Percentiles rank a stretch among this genome's conserved stretches.
Evolutionary conservation across 1,140 invertebrate genomes (phyloP).

Genomic region (Saccostrea echinata): DNA sequence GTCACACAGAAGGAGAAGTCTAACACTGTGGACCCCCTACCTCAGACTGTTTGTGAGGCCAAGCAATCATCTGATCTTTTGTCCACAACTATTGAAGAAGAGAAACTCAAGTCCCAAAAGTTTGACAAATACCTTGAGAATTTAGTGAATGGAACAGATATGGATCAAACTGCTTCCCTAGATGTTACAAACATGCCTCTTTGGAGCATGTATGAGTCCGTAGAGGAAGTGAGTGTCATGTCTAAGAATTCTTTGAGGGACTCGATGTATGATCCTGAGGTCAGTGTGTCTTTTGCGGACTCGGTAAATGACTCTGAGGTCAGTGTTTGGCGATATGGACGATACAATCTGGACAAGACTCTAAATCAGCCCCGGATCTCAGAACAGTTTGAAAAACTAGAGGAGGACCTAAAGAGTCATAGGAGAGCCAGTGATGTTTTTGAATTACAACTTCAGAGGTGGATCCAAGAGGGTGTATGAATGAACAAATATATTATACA

Average conservation of each 20-base stretch:
- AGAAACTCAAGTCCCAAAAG: constrained; percentile 50
- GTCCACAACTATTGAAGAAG: constrained; percentile 47
- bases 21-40: not conserved
- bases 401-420: constrained; percentile 49
- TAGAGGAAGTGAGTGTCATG: not conserved
- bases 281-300: not conserved
- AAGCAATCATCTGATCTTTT: constrained; percentile 45
- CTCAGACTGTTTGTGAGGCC: constrained; percentile 31
- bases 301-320: no score
- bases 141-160: constrained; percentile 28
- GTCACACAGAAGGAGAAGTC: constrained; percentile 12
- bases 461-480: not conserved
- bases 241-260: not conserved
- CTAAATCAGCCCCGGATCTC: constrained; percentile 35
- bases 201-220: not conserved
- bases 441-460: no score
- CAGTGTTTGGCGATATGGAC: not conserved
- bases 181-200: not conserved
- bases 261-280: not conserved
- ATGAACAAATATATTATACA: no score
- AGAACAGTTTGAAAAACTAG: constrained; percentile 49
- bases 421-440: constrained; percentile 58
- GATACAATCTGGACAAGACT: not conserved
- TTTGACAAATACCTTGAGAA: constrained; percentile 59
- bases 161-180: not conserved